Evolutionary conservation across 1,140 invertebrate species (phyloP).

Genomic region (Lanistes nyassanus): DNA sequence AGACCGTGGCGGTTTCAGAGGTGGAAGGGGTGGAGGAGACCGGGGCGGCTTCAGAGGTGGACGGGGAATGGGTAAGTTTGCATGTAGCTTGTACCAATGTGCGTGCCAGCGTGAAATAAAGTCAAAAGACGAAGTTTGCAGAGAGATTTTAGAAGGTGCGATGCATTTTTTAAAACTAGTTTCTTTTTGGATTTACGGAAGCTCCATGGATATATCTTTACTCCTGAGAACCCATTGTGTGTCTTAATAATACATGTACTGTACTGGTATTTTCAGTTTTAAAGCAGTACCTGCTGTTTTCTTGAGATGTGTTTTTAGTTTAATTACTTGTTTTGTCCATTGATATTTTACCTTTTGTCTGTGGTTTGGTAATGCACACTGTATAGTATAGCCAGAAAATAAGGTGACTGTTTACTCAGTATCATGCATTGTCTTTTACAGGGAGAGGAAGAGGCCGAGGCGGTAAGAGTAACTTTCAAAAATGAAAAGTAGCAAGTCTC

Average conservation of each 20-base stretch:
- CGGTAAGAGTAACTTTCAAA: no score
- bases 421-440: background rate
- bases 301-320: no score
- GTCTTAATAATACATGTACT: no score
- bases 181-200: constrained; percentile 7
- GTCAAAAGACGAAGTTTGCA: constrained; percentile 66
- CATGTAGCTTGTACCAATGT: constrained; percentile 32
- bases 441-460: background rate
- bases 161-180: constrained; percentile 1
- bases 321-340: no score
- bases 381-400: background rate
- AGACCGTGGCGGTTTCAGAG: constrained; percentile 21
- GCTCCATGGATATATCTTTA: no score
- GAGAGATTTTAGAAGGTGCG: background rate
- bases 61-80: constrained; percentile 34
- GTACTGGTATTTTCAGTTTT: no score
- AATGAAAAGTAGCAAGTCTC: no score
- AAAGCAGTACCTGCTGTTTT: no score
- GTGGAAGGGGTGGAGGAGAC: constrained; percentile 33
- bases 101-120: constrained; percentile 43
- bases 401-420: background rate
- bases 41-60: constrained; percentile 38
- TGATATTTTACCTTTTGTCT: no score
- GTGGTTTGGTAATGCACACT: no score
- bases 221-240: no score